These are phyloP conservation scores for Lutraria lutraria DNA, from an alignment of 2,888 invertebrate genomes.

Conservation along the genomic window DNA sequence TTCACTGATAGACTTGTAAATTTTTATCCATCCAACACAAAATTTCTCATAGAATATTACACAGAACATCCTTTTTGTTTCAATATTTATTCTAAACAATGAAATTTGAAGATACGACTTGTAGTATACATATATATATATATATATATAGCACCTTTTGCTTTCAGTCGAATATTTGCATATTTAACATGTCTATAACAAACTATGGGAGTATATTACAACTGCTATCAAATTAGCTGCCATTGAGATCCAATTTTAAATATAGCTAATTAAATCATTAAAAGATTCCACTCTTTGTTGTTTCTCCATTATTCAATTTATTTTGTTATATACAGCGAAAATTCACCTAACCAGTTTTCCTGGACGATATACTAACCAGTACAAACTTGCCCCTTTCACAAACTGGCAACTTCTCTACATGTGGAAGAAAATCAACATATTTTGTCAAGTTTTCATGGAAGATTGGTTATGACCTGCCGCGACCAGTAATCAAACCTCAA, in stretches of 20 bases:
- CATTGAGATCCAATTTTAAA: neutral
- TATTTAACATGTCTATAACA: neutral
- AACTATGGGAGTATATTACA: neutral
- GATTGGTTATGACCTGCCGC: too few species aligned
- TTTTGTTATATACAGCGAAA: too few species aligned
- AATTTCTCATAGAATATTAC: neutral
- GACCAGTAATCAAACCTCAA: too few species aligned
- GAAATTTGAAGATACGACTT: neutral
- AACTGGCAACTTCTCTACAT: too few species aligned
- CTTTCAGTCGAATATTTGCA: neutral
- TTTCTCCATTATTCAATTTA: neutral
- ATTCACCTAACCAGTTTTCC: too few species aligned
- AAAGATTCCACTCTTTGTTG: slow-evolving; percentile 1
- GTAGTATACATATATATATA: too few species aligned
- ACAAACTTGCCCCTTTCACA: too few species aligned
- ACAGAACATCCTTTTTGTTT: neutral
- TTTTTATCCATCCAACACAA: neutral
- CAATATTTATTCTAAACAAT: neutral
- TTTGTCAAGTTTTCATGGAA: too few species aligned
- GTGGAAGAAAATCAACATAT: too few species aligned
- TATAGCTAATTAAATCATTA: neutral
- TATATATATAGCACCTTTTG: neutral
- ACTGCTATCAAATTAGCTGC: neutral
- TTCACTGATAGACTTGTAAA: too few species aligned
- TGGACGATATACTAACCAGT: too few species aligned